Percentiles rank a stretch among this genome's conserved stretches.
These are phyloP conservation scores for Pheosia gnoma DNA, from an alignment of 2,888 invertebrate genomes.

Conservation along the genomic window DNA sequence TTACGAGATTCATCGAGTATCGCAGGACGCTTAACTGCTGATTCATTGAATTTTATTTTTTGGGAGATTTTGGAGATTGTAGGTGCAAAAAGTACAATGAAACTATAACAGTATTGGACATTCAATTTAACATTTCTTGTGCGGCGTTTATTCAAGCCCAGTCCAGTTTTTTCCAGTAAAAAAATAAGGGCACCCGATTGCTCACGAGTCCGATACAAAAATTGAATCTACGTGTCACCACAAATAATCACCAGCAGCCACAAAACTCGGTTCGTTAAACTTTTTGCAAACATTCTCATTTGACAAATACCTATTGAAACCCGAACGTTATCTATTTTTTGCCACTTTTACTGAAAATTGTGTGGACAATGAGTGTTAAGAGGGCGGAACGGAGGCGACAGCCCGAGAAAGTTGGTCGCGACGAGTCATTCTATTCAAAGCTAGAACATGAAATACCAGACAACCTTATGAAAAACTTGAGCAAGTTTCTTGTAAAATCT, in stretches of 20 bases:
- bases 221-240: conserved; percentile 6
- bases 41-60: too few relatives aligned
- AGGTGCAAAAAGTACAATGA: too few relatives aligned
- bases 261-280: conserved; percentile 1
- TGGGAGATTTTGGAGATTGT: too few relatives aligned
- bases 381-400: conserved; percentile 48
- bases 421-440: conserved; percentile 30
- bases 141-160: too few relatives aligned
- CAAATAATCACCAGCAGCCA: not conserved
- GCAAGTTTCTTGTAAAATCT: not conserved
- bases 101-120: not conserved
- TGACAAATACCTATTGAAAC: conserved; percentile 13
- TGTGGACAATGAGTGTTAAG: conserved; percentile 47
- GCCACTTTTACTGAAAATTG: conserved; percentile 31
- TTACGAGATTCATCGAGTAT: conserved; percentile 12
- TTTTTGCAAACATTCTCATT: conserved; percentile 15
- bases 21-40: too few relatives aligned
- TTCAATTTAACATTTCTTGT: too few relatives aligned
- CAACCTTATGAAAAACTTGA: not conserved
- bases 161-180: not conserved
- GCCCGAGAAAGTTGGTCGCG: conserved; percentile 52
- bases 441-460: not conserved
- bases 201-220: conserved; percentile 12
- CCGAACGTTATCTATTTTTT: conserved; percentile 23
- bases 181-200: conserved; percentile 7